Percentiles rank a stretch among this genome's conserved stretches.
phyloP scores from a whole-genome alignment of 92 coral and sea anemone genomes.

The Nematostella vectensis region DNA sequence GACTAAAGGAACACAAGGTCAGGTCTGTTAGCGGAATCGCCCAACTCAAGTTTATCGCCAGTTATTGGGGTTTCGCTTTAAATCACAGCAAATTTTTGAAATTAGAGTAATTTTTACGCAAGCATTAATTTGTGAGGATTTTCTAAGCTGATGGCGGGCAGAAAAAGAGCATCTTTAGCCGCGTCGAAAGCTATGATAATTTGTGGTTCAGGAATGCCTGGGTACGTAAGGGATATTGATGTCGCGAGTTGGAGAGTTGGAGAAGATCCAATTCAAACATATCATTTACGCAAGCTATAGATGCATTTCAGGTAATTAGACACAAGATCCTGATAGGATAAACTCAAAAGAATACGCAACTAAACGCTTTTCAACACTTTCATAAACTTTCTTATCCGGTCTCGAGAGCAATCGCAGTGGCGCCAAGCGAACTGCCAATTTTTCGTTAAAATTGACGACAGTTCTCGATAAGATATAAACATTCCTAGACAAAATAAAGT shows the following conservation, averaged over 20 bases:
- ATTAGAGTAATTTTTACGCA: no score
- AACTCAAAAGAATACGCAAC: slow-evolving; percentile 5
- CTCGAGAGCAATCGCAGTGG: not conserved
- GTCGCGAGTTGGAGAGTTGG: no score
- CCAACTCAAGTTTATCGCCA: no score
- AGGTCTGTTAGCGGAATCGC: no score
- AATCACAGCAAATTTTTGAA: no score
- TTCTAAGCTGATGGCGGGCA: no score
- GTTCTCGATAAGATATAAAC: slow-evolving; percentile 10
- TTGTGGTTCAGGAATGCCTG: slow-evolving; percentile 52
- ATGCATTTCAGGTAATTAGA: slow-evolving; percentile 2
- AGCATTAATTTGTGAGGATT: no score
- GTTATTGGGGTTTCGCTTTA: no score
- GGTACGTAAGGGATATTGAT: no score
- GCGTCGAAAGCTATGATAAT: slow-evolving; percentile 32
- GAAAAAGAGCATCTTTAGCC: no score
- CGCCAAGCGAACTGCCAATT: not conserved
- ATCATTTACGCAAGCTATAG: slow-evolving; percentile 18
- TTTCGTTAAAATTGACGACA: slow-evolving; percentile 4
- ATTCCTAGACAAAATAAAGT: no score
- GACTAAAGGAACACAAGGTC: no score
- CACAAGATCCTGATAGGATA: slow-evolving; percentile 3
- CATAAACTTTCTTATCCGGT: not conserved
- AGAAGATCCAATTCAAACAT: slow-evolving; percentile 40
- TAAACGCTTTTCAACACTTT: slow-evolving; percentile 21